These are phyloP conservation scores for Drosophila incognita DNA, from an alignment of 2,888 invertebrate genomes.

Conservation along the genomic window DNA sequence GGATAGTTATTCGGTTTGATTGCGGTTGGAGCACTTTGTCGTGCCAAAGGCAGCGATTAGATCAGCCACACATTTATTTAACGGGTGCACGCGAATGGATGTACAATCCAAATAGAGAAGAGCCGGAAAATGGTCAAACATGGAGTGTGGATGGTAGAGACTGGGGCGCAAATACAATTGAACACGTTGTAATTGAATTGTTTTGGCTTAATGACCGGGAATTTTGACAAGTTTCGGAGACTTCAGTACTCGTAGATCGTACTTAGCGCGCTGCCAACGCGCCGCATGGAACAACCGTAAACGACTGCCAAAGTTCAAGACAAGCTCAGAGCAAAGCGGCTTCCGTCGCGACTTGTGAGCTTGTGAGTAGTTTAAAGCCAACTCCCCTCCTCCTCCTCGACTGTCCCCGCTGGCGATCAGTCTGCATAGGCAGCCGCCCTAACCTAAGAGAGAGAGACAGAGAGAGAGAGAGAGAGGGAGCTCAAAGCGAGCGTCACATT, in stretches of 20 bases:
- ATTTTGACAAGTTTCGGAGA: slow-evolving; percentile 14
- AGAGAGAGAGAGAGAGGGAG: slow-evolving; percentile 3
- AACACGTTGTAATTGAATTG: slow-evolving; percentile 48
- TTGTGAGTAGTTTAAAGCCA: slow-evolving; percentile 24
- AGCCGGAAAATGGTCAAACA: neutral
- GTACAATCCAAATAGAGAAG: neutral
- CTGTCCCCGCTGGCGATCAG: slow-evolving; percentile 28
- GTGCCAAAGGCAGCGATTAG: slow-evolving; percentile 50
- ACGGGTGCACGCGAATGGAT: slow-evolving; percentile 58
- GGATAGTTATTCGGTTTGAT: slow-evolving; percentile 27
- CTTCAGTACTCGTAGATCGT: slow-evolving; percentile 30
- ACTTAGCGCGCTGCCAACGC: slow-evolving; percentile 46
- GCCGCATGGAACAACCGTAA: slow-evolving; percentile 70
- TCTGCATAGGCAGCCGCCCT: slow-evolving; percentile 47
- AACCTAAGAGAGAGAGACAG: slow-evolving; percentile 12
- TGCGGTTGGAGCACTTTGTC: slow-evolving; percentile 9
- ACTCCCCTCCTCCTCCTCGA: neutral
- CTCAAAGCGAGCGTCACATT: slow-evolving; percentile 19
- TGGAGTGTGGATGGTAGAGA: neutral
- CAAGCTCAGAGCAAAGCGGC: slow-evolving; percentile 59
- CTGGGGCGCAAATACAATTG: slow-evolving; percentile 20
- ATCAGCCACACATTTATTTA: slow-evolving; percentile 67
- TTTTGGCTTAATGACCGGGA: slow-evolving; percentile 42
- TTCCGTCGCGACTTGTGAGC: slow-evolving; percentile 32
- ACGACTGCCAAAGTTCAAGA: slow-evolving; percentile 77